phyloP scores from a whole-genome alignment of 2,888 invertebrate species.

The Monochamus alternatus region DNA sequence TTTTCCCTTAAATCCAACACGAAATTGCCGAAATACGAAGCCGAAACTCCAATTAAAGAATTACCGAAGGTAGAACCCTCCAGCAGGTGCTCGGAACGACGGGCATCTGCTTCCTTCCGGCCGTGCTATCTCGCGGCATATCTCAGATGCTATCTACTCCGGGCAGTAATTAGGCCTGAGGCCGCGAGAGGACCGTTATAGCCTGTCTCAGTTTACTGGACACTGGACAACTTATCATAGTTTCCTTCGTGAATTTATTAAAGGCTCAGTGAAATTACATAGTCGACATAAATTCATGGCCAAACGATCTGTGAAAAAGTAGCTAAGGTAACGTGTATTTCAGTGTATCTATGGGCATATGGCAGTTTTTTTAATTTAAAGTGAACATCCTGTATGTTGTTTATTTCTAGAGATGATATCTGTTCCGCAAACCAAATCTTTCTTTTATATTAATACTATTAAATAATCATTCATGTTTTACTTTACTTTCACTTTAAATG shows the following conservation, averaged over 20 bases:
- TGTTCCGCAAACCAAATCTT: too few relatives aligned
- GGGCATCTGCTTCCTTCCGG: conserved; percentile 68
- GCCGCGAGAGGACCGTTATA: conserved; percentile 58
- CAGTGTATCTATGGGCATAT: background rate
- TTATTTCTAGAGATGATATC: too few relatives aligned
- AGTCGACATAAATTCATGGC: conserved; percentile 20
- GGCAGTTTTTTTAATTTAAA: too few relatives aligned
- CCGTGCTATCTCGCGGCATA: conserved; percentile 59
- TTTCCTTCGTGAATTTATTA: conserved; percentile 14
- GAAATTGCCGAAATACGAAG: conserved; percentile 24
- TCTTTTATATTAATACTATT: too few relatives aligned
- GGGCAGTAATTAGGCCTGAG: conserved; percentile 61
- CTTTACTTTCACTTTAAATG: too few relatives aligned
- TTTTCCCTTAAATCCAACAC: conserved; percentile 25
- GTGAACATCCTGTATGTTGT: too few relatives aligned
- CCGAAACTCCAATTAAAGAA: conserved; percentile 34
- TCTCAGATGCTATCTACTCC: conserved; percentile 59
- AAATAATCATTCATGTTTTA: too few relatives aligned
- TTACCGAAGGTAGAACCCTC: conserved; percentile 46
- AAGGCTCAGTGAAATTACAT: background rate
- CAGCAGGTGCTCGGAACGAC: conserved; percentile 48
- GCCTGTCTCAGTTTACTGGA: conserved; percentile 39
- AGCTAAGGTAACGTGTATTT: background rate
- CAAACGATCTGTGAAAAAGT: background rate
- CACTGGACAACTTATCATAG: conserved; percentile 37